These are phyloP conservation scores for Eupeodes luniger DNA, from an alignment of 2,888 invertebrate genomes.

Conservation along the genomic window DNA sequence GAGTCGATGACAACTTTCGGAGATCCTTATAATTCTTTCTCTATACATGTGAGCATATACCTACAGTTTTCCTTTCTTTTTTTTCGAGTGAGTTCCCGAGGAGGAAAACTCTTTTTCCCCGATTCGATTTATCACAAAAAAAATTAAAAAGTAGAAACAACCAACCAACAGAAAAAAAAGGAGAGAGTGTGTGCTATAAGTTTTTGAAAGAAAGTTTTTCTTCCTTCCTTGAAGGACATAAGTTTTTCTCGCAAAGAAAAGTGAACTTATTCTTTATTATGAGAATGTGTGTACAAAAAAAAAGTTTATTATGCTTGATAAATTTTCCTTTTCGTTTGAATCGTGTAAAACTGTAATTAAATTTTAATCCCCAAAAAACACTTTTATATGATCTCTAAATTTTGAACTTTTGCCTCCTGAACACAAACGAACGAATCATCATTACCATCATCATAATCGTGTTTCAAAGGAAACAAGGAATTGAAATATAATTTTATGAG, in stretches of 20 bases:
- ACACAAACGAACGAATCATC: background rate
- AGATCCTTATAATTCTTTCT: constrained; percentile 28
- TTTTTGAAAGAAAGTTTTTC: constrained; percentile 48
- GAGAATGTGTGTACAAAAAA: background rate
- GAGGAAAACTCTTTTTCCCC: constrained; percentile 18
- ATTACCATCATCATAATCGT: background rate
- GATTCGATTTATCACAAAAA: constrained; percentile 16
- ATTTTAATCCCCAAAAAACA: constrained; percentile 40
- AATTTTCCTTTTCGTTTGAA: constrained; percentile 8
- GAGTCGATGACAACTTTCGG: constrained; percentile 65
- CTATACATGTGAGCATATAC: constrained; percentile 19
- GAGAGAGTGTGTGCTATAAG: constrained; percentile 37
- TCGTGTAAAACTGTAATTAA: constrained; percentile 61
- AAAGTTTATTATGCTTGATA: constrained; percentile 51
- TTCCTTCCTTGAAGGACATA: constrained; percentile 49
- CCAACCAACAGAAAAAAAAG: constrained; percentile 10
- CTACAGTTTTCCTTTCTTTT: background rate
- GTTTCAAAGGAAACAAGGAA: background rate
- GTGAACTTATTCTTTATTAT: constrained; percentile 57
- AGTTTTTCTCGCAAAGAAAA: constrained; percentile 63
- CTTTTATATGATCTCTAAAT: constrained; percentile 51
- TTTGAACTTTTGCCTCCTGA: background rate
- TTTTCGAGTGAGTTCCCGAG: background rate
- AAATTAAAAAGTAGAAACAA: background rate
- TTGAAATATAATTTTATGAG: constrained; percentile 7